Base-by-base conservation (phyloP, 2,797 vertebrate genomes). In the Rhinatrema bivittatum region DNA sequence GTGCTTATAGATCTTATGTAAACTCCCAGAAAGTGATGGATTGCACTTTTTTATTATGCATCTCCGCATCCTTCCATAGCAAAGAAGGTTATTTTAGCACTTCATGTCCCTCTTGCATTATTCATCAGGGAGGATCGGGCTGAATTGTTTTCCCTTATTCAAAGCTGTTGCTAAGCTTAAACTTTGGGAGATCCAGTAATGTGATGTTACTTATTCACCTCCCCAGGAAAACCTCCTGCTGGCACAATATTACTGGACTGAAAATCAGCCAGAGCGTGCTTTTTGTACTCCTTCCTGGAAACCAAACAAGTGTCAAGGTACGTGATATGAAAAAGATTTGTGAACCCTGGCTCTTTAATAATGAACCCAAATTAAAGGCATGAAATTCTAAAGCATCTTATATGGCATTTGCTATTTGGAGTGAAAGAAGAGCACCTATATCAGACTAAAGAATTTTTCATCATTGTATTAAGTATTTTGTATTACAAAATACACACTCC, bases 141-240 rank as follows among this genome's bases (percentile, higher is more conserved):
- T 65, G 75, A 88, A 77, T 74, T 62, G 76, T 64, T 81, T 86
- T 76, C 67, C 62, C 53, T 58, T 68, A 59, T 65, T 91, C 90
- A 90, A 93, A 93, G 89, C 90, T 89, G 94, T 97, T 96, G 91
- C 94, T 93, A 95, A 91, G 95, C 78, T 89, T 62, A 68, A 76
- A 66, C 71, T 65, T 75, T 83, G 48, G 56, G 52, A 56, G 68
- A 72, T 64, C 56, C 70, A 92, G 85, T 85, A 90, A 95, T 91
- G 87, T 77, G 72, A 53, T 74, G 65, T 75, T 85, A 56, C 76
- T 87, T 82, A 67, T 45, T 60, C 65, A 64, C 78, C 80, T 81
- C 72, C 63, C 65, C 71, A 71, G 72, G 82, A 80, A 74, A 74
- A 38, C 65, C 71, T 78, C 79, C 71, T 65, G 65, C 74, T 80